Conservation (phyloP, 2,888 invertebrate species). For the Euspilapteryx auroguttella region DNA sequence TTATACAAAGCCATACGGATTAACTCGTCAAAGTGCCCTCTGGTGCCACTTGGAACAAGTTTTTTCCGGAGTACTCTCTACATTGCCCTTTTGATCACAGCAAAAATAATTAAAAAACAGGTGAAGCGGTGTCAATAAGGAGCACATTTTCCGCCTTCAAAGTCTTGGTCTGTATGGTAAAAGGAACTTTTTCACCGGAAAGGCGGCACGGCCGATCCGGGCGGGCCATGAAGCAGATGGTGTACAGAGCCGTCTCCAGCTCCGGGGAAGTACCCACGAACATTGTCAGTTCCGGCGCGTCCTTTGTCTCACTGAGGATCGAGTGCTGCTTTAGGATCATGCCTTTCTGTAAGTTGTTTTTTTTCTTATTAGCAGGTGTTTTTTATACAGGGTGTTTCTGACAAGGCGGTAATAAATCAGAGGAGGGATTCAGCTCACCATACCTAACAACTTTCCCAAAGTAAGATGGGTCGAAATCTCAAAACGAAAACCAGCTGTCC, state of each 20-base stretch:
- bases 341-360: conserved; percentile 82
- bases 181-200: conserved; percentile 29
- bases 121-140: conserved; percentile 43
- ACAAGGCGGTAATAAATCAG: too few species aligned
- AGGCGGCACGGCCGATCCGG: conserved; percentile 76
- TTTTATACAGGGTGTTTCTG: too few species aligned
- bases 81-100: too few species aligned
- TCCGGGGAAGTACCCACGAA: conserved; percentile 90
- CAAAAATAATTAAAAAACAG: conserved; percentile 20
- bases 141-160: conserved; percentile 31
- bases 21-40: too few species aligned
- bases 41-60: too few species aligned
- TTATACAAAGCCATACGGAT: too few species aligned
- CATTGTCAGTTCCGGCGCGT: conserved; percentile 78
- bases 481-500: too few species aligned
- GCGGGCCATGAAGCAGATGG: conserved; percentile 82
- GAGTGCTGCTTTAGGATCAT: conserved; percentile 75
- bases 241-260: conserved; percentile 86
- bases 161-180: conserved; percentile 45
- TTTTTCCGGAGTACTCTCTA: too few species aligned
- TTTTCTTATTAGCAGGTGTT: too few species aligned
- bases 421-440: too few species aligned
- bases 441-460: too few species aligned
- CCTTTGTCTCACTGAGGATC: conserved; percentile 67
- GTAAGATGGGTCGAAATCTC: too few species aligned